Evolutionary conservation across 2,113 vertebrate genomes (phyloP).

Genomic region (Sturnus vulgaris): DNA sequence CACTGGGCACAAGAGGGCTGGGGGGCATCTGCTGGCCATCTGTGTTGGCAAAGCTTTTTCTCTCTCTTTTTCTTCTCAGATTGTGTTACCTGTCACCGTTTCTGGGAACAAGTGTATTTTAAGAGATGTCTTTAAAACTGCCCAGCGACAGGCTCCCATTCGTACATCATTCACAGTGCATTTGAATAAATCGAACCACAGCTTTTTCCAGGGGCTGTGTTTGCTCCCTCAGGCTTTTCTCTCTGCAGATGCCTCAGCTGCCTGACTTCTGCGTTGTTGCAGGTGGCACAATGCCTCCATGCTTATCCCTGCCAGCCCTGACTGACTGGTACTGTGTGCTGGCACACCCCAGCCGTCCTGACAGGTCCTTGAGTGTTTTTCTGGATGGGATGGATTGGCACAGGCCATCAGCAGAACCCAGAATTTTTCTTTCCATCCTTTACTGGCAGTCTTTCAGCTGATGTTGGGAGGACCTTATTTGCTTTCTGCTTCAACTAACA

Average conservation of each 20-base stretch:
- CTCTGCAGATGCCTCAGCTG: not conserved
- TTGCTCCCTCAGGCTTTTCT: not conserved
- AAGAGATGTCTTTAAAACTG: not conserved
- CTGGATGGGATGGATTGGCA: not conserved
- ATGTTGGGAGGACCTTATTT: not conserved
- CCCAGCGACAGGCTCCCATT: not conserved
- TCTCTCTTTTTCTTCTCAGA: not conserved
- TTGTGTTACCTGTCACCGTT: not conserved
- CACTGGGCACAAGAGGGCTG: not conserved
- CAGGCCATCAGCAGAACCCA: not conserved
- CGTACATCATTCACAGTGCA: accelerated
- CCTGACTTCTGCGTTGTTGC: not conserved
- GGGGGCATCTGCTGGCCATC: not conserved
- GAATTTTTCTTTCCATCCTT: conserved; percentile 7
- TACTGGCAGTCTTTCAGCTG: not conserved
- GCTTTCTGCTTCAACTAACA: not conserved
- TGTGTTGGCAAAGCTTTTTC: not conserved
- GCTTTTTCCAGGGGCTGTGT: not conserved
- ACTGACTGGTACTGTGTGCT: not conserved
- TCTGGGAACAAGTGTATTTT: conserved; percentile 18
- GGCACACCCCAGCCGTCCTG: not conserved
- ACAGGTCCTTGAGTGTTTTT: not conserved
- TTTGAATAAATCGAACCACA: not conserved
- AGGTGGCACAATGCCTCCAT: not conserved
- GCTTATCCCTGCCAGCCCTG: not conserved